Base-by-base conservation (phyloP, 2,113 vertebrate genomes). In the Cebidichthys violaceus region DNA sequence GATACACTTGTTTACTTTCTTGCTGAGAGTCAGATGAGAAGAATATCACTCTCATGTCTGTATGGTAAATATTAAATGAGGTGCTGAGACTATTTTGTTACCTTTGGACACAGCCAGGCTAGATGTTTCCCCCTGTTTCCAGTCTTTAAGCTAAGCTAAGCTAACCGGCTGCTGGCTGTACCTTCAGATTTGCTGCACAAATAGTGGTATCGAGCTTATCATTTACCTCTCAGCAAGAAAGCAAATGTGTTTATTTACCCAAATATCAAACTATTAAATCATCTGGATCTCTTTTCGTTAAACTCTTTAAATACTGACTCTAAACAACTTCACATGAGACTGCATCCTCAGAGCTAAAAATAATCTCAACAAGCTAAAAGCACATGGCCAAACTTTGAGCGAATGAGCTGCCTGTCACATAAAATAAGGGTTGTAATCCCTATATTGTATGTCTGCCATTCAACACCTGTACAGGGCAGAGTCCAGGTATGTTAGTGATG, bases 401-500 rank as follows among this genome's bases (percentile, higher is more conserved):
- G 1, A 67, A n/a, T 60, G 22, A 68, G 18, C 41, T n/a, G 2
- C 22, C 29, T 73, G 14, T n/a, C 41, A 77, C 7, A 41, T 4
- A 9, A 72, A 66, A 75, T 62, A 67, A 67, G 52, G 61, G 33
- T 29, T 75, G 17, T 37, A 62, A 75, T 31, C 39, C 73, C 37
- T 39, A 9, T 70, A 22, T 6, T 50, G n/a, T 72, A 39, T 15
- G 7, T 20, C 18, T 33, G 43, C 29, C 22, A 55, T 33, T 72
- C 29, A 69, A 22, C 41, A 50, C 17, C 13, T 22, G n/a, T 7
- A 37, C 15, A 67, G 65, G 64, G 9, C 31, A 79, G 33, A 70
- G 67, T 78, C 45, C 77, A 71, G 1, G 18, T 66, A 24, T 0
- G 0, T 33, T 82, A n/a, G 41, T 6, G 3, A 24, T 45, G n/a